Base-by-base conservation (phyloP, 2,797 vertebrate species). In the Trematomus bernacchii region DNA sequence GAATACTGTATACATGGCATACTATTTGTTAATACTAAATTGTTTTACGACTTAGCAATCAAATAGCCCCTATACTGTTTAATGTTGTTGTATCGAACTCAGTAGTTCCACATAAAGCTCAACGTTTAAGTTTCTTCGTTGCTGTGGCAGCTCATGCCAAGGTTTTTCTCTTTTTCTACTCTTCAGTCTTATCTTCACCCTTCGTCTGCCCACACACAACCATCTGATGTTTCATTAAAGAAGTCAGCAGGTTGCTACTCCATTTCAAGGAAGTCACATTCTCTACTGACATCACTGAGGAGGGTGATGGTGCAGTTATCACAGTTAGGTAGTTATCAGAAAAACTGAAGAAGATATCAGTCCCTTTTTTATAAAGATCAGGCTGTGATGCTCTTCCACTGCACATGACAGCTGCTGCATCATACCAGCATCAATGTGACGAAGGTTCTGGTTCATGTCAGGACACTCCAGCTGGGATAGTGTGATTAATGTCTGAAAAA, bases 191-290 rank as follows among this genome's bases (percentile, higher is more conserved):
- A 65, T 83, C 57, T 77, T 59, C 30, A 2, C 23, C 7, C 43
- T 78, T 61, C 66, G 37, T 82, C 62, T 77, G 65, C 73, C 76
- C 61, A 78, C 71, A 73, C 23, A 71, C 50, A 50, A 21, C 23
- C 85, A 79, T 79, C 76, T 80, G 84, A 90, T 80, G 58, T 65
- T 62, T 82, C 69, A 55, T 55, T 15, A 21, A 59, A 78, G 50
- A 73, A 77, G 60, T 86, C 82, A 86, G 73, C 74, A 60, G 78
- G 40, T 76, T 10, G 3, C 73, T 43, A 52, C 27, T 37, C 47
- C 18, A 9, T 78, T 78, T 73, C 6, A 0, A 66, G 58, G 65
- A 76, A 88, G 48, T 82, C 85, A 84, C 78, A 90, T 79, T 85
- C 46, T 68, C 62, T 58, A 2, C 61, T 80, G 68, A 77, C 72